These are phyloP conservation scores for Carcinoscorpius rotundicauda DNA, from an alignment of 1,140 invertebrate genomes.

Conservation along the genomic window DNA sequence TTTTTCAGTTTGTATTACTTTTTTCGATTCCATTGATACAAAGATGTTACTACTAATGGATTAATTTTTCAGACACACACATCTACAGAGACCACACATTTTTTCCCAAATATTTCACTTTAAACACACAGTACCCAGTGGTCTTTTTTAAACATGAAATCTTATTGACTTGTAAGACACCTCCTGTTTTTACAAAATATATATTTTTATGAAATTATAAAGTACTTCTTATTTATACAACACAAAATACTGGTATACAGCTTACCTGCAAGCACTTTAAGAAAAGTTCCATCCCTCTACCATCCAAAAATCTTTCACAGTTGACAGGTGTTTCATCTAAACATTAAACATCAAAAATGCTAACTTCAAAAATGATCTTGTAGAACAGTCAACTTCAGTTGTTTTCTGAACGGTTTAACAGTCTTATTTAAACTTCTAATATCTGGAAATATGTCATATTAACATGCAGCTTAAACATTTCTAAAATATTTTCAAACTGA, in stretches of 20 bases:
- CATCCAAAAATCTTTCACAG: conserved; percentile 75
- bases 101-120: no score
- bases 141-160: no score
- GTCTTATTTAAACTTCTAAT: not conserved
- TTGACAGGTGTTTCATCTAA: conserved; percentile 82
- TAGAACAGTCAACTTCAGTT: not conserved
- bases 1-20: no score
- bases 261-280: conserved; percentile 52
- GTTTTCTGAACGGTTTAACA: not conserved
- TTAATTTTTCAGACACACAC: no score
- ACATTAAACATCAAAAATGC: conserved; percentile 6
- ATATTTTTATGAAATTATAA: not conserved
- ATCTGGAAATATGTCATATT: not conserved
- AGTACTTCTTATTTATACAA: conserved; percentile 39
- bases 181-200: no score
- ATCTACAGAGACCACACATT: no score
- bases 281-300: conserved; percentile 74
- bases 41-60: no score
- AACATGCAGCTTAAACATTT: no score
- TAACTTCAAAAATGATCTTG: not conserved
- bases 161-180: no score
- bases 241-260: conserved; percentile 2
- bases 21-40: no score
- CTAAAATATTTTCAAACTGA: no score
- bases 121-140: no score